phyloP scores from a whole-genome alignment of 2,113 vertebrate species.

The Tretioscincus oriximinensis region DNA sequence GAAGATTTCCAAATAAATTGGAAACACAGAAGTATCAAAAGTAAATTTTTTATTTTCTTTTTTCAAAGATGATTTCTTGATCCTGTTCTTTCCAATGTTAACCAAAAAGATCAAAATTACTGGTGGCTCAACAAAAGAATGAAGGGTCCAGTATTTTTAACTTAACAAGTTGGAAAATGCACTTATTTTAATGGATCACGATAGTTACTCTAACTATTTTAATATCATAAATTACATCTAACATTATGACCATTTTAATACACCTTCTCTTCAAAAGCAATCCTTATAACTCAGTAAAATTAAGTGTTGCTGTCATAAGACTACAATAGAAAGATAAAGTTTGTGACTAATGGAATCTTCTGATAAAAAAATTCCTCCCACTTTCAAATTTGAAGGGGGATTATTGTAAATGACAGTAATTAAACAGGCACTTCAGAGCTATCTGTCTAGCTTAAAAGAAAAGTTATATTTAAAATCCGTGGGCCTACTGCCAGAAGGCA shows the following conservation, averaged over 20 bases:
- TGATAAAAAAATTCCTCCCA: not conserved
- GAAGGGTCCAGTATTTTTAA: not conserved
- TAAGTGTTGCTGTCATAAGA: constrained; percentile 1
- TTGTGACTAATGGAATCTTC: constrained; percentile 11
- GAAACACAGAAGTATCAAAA: not conserved
- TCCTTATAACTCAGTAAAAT: not conserved
- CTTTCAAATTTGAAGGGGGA: constrained; percentile 1
- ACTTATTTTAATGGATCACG: not conserved
- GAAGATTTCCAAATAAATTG: not conserved
- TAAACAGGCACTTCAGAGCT: constrained; percentile 2
- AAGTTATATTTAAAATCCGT: constrained; percentile 10
- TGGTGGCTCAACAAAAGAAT: not conserved
- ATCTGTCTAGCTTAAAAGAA: not conserved
- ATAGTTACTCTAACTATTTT: not conserved
- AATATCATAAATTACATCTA: not conserved
- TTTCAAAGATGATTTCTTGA: not conserved
- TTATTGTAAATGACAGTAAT: constrained; percentile 9
- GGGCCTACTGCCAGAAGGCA: not conserved
- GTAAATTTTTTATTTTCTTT: not conserved
- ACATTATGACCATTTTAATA: not conserved
- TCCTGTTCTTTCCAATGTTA: not conserved
- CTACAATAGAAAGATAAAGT: not conserved
- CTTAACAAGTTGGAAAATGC: not conserved
- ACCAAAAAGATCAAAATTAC: not conserved
- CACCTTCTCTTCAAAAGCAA: not conserved